phyloP scores from a whole-genome alignment of 2,113 vertebrate species.

The Gnathonemus echidnorhynchus region DNA sequence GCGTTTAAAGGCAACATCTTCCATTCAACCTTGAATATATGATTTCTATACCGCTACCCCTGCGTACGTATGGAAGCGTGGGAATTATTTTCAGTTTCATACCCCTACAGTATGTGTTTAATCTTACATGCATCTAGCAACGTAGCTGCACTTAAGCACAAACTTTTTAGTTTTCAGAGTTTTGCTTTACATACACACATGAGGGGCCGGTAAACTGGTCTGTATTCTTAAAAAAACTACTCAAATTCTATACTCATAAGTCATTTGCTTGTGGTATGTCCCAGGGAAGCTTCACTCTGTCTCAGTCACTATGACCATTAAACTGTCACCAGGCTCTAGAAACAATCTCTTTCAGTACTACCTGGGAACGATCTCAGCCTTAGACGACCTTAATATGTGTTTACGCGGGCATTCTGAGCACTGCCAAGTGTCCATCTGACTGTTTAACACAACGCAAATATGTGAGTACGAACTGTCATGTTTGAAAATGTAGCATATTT shows the following conservation, averaged over 20 bases:
- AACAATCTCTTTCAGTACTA: neutral
- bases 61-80: neutral
- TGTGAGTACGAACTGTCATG: neutral
- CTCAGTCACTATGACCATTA: neutral
- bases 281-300: neutral
- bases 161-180: neutral
- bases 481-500: conserved; percentile 17
- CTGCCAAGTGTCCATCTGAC: neutral
- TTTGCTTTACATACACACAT: neutral
- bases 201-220: neutral
- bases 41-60: neutral
- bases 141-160: neutral
- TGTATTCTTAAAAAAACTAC: neutral
- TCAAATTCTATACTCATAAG: neutral
- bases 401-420: neutral
- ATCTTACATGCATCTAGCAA: neutral
- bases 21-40: neutral
- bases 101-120: neutral
- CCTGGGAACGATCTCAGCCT: neutral
- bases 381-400: neutral
- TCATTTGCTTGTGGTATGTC: neutral
- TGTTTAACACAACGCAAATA: neutral
- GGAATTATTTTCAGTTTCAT: neutral
- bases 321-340: neutral
- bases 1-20: neutral